A percentile compares a stretch with the other conserved stretches of the same genome.
Conservation (phyloP, 2,797 vertebrate genomes). For the Cirrhinus mrigala region DNA sequence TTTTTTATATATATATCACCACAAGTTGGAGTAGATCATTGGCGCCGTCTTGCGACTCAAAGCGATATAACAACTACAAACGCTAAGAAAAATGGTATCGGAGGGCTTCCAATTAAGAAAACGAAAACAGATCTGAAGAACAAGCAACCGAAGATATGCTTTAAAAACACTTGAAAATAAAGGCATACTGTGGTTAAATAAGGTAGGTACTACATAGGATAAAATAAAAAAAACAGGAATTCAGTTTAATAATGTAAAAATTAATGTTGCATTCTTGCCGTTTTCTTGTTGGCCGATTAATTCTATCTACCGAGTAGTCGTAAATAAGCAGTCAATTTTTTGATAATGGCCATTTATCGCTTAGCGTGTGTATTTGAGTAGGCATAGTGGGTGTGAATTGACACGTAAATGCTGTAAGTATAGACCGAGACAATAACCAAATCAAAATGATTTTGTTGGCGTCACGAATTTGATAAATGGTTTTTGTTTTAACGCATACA, state of each 20-base stretch:
- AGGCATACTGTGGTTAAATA: background rate
- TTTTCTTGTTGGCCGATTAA: no score
- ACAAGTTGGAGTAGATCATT: background rate
- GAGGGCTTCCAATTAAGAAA: background rate
- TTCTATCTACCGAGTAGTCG: no score
- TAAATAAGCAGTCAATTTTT: background rate
- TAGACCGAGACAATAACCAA: background rate
- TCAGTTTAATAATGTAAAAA: no score
- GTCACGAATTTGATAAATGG: background rate
- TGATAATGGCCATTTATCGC: background rate
- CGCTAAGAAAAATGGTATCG: background rate
- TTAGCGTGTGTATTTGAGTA: background rate
- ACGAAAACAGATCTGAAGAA: background rate
- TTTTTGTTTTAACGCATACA: background rate
- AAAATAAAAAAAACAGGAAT: no score
- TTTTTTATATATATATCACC: background rate
- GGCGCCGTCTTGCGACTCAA: slow-evolving; percentile 2
- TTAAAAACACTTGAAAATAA: background rate
- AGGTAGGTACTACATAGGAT: background rate
- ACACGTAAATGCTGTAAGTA: background rate
- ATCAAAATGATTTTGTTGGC: background rate
- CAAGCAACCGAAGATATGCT: background rate
- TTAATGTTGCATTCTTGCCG: no score
- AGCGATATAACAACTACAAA: background rate
- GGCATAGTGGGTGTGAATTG: background rate